Evolutionary conservation across 2,888 invertebrate genomes (phyloP).

Genomic region (Euzophera pinguis): DNA sequence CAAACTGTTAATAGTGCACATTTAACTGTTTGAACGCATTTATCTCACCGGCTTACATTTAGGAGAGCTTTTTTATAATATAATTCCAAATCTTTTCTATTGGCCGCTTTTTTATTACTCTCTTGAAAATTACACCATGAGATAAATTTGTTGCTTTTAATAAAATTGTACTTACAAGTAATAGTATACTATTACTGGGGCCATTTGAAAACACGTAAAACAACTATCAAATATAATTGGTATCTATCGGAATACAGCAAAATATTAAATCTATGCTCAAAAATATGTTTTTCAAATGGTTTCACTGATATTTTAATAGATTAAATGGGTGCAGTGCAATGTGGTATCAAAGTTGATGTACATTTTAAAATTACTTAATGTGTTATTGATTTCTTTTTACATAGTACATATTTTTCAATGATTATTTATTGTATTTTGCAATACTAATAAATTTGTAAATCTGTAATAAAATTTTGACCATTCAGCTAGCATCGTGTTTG

Average conservation of each 20-base stretch:
- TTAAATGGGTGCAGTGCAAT: slow-evolving; percentile 64
- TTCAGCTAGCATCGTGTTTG: slow-evolving; percentile 49
- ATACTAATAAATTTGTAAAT: slow-evolving; percentile 26
- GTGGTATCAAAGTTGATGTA: slow-evolving; percentile 32
- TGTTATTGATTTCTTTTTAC: slow-evolving; percentile 14
- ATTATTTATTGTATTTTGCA: not conserved
- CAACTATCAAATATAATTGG: slow-evolving; percentile 3
- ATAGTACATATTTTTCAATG: slow-evolving; percentile 17
- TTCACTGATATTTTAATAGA: slow-evolving; percentile 33
- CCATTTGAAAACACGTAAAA: slow-evolving; percentile 33
- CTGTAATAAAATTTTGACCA: slow-evolving; percentile 44
- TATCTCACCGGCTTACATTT: slow-evolving; percentile 64
- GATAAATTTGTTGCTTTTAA: slow-evolving; percentile 27
- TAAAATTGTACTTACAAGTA: slow-evolving; percentile 44
- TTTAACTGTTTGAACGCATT: slow-evolving; percentile 69
- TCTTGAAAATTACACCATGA: slow-evolving; percentile 37
- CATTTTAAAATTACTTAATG: too few species aligned
- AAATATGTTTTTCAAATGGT: slow-evolving; percentile 36
- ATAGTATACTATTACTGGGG: slow-evolving; percentile 30
- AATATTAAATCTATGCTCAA: slow-evolving; percentile 15
- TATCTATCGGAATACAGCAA: not conserved
- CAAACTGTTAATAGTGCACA: slow-evolving; percentile 62
- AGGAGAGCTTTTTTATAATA: slow-evolving; percentile 53
- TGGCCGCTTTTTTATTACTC: slow-evolving; percentile 58
- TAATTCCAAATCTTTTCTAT: slow-evolving; percentile 55